These are phyloP conservation scores for Vombatus ursinus DNA, from an alignment of 2,113 vertebrate genomes.

Conservation along the genomic window DNA sequence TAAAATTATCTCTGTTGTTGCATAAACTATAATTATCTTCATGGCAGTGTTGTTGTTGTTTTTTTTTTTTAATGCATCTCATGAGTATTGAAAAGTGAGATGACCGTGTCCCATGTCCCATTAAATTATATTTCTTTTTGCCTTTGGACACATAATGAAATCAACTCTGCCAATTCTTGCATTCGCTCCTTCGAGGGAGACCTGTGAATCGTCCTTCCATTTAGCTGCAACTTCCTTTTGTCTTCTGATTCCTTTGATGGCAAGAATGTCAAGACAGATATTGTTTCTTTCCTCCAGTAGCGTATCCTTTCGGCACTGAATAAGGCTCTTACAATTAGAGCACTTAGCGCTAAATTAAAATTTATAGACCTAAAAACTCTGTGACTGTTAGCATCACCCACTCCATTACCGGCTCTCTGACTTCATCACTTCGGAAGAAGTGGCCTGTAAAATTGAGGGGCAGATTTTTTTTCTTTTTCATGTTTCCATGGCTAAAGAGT, in stretches of 20 bases:
- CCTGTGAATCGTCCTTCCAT: background rate
- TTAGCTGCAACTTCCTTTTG: background rate
- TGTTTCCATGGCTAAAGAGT: background rate
- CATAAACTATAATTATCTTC: background rate
- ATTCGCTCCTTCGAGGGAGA: background rate
- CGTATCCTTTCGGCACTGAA: background rate
- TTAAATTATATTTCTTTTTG: background rate
- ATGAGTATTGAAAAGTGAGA: background rate
- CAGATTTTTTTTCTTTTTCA: background rate
- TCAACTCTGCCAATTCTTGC: background rate
- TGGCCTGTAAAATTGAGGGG: background rate
- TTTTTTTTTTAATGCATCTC: background rate
- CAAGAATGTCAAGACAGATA: background rate
- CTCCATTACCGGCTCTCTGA: background rate
- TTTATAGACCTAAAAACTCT: background rate
- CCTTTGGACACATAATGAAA: background rate
- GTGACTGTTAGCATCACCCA: background rate
- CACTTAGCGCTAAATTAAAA: background rate
- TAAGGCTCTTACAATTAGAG: background rate
- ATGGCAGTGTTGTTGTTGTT: background rate
- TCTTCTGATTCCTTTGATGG: background rate
- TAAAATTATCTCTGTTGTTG: background rate
- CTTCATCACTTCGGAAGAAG: background rate
- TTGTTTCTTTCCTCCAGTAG: background rate
- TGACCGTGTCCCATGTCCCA: background rate